Evolutionary conservation across 2,888 invertebrate genomes (phyloP), one percentile per base, ranked within the genome.

Genomic region (Tuta absoluta): DNA sequence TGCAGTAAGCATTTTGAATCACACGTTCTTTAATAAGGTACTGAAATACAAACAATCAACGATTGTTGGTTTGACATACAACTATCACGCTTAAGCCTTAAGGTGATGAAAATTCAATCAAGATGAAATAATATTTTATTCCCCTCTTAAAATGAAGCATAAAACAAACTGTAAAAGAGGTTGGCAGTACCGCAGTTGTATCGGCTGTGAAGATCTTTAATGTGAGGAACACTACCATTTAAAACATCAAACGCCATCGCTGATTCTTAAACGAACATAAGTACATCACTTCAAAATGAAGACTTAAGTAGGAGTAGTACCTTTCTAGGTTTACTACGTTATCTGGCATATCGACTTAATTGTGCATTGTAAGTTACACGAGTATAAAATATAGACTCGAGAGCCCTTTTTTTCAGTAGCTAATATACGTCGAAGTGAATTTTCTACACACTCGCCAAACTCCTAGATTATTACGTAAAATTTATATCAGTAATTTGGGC

Each of bases 61-160:
- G 28, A 33, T 48, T 74, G 77, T 73, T 79, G 69, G 57, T 64
- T 67, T 72, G 79, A 79, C 78, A 75, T 66, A 80, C 67, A 65
- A 65, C 67, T 69, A 73, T 77, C 75, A 79, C 77, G 77, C 75
- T 76, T 77, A 73, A 78, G 71, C 70, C 74, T 70, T 63, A 68
- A 77, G 77, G 81, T 84, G 87, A 84, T 83, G 86, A 81, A 83
- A 84, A 84, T 85, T 84, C 81, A 85, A 88, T 89, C 84, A 75
- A 77, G 80, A 83, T 81, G 80, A 71, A 77, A 80, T 80, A 77
- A 83, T 85, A 81, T 82, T 84, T 84, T 82, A 82, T 79, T 77
- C 78, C 69, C 67, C 74, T 72, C 74, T 77, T 79, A 78, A 86
- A 85, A 85, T 82, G 80, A 81, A 86, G 78, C 79, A 84, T 82